A percentile compares a stretch with the other conserved stretches of the same genome.
phyloP scores from a whole-genome alignment of 92 coral and sea anemone genomes.

The Plumapathes pennacea region DNA sequence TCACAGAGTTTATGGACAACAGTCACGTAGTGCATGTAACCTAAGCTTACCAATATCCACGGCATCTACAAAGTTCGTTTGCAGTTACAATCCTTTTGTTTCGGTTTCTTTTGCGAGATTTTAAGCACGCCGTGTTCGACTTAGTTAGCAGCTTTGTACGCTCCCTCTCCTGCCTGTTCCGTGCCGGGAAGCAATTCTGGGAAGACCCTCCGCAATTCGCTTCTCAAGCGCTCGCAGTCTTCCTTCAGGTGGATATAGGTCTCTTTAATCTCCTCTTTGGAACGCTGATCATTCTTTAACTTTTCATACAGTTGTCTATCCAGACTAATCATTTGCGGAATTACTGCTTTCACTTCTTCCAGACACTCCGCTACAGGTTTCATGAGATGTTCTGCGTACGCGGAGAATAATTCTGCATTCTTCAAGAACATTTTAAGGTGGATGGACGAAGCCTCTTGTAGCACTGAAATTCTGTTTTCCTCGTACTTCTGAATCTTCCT shows the following conservation, averaged over 20 bases:
- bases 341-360: constrained; percentile 1
- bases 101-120: too few species aligned
- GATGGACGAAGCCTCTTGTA: constrained; percentile 10
- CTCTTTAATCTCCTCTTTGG: not conserved
- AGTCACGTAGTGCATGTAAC: too few species aligned
- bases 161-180: too few species aligned
- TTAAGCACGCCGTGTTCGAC: too few species aligned
- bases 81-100: too few species aligned
- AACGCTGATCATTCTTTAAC: constrained; percentile 4
- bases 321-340: constrained; percentile 40
- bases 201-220: too few species aligned
- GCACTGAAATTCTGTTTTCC: constrained; percentile 17
- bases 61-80: too few species aligned
- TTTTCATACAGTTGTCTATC: constrained; percentile 5
- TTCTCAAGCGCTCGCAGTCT: too few species aligned
- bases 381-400: constrained; percentile 14
- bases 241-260: constrained; percentile 18
- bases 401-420: not conserved
- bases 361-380: constrained; percentile 16
- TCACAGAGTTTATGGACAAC: too few species aligned
- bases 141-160: too few species aligned
- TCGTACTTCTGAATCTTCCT: constrained; percentile 4
- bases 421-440: constrained; percentile 4
- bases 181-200: too few species aligned
- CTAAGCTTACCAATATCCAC: too few species aligned